A percentile compares a stretch with the other conserved stretches of the same genome.
Conservation (phyloP, 1,140 invertebrate genomes). For the Leptopilina clavipes region DNA sequence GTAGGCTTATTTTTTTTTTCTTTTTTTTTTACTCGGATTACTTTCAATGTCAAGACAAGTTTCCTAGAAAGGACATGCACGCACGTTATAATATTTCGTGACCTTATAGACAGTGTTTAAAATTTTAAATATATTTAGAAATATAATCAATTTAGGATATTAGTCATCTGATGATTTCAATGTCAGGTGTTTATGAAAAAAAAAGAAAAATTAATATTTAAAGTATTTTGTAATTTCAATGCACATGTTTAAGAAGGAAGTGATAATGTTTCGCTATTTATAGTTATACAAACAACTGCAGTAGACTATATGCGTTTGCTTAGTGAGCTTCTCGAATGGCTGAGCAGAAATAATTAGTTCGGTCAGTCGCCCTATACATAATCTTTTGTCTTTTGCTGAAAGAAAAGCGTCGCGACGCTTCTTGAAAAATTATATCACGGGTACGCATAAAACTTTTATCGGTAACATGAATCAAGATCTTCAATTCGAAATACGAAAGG, state of each 20-base stretch:
- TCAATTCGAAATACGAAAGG: background rate
- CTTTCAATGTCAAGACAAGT: constrained; percentile 27
- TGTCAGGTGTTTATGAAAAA: background rate
- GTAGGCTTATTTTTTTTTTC: background rate
- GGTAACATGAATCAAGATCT: background rate
- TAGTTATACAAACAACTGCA: constrained; percentile 52
- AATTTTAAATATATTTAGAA: background rate
- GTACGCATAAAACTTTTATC: background rate
- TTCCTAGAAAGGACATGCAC: background rate
- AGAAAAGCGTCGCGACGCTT: constrained; percentile 12
- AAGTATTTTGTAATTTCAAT: background rate
- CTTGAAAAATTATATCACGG: too few species aligned
- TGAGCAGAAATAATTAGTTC: constrained; percentile 47
- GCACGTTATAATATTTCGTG: background rate
- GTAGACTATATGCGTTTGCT: constrained; percentile 26
- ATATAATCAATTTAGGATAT: constrained; percentile 20
- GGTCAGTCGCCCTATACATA: constrained; percentile 48
- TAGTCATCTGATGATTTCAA: background rate
- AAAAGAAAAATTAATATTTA: background rate
- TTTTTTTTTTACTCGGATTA: background rate
- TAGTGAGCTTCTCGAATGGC: constrained; percentile 51
- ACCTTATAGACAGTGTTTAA: background rate
- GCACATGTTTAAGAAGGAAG: constrained; percentile 13
- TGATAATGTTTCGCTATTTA: constrained; percentile 55
- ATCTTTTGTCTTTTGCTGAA: background rate